Conservation (phyloP, 1,140 invertebrate species). For the Arctopsyche grandis region DNA sequence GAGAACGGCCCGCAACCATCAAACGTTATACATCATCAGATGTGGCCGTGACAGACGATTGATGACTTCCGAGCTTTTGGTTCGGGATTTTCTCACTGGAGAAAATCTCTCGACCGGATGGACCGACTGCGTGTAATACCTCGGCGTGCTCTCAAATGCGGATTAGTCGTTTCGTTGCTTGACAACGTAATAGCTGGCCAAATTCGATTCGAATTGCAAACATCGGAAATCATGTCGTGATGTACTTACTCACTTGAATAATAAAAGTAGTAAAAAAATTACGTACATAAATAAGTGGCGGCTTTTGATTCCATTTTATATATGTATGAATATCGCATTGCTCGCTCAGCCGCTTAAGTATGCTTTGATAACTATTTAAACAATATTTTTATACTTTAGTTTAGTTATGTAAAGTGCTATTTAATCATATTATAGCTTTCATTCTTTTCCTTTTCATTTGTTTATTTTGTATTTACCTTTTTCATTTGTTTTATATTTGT, state of each 20-base stretch:
- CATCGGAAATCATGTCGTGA: background rate
- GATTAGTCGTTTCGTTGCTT: conserved; percentile 13
- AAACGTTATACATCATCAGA: conserved; percentile 36
- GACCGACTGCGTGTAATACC: background rate
- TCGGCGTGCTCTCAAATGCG: background rate
- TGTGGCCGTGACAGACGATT: conserved; percentile 39
- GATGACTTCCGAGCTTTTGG: conserved; percentile 41
- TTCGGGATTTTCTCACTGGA: conserved; percentile 21
- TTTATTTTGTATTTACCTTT: too few species aligned
- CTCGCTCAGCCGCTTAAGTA: too few species aligned
- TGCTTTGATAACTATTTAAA: too few species aligned
- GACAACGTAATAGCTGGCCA: conserved; percentile 6
- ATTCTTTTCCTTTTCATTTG: too few species aligned
- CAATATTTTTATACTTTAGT: too few species aligned
- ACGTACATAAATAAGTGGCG: too few species aligned
- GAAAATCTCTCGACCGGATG: conserved; percentile 8
- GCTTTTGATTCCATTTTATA: too few species aligned
- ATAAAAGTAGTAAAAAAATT: too few species aligned
- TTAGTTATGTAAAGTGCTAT: too few species aligned
- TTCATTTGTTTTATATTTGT: too few species aligned
- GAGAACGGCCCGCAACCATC: conserved; percentile 19
- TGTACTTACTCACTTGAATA: background rate
- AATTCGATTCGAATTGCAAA: background rate
- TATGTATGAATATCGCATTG: too few species aligned
- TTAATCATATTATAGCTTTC: too few species aligned